Evolutionary conservation across 1,140 invertebrate species (phyloP), one percentile per base, ranked within the genome.

Genomic region (Hyles euphorbiae): DNA sequence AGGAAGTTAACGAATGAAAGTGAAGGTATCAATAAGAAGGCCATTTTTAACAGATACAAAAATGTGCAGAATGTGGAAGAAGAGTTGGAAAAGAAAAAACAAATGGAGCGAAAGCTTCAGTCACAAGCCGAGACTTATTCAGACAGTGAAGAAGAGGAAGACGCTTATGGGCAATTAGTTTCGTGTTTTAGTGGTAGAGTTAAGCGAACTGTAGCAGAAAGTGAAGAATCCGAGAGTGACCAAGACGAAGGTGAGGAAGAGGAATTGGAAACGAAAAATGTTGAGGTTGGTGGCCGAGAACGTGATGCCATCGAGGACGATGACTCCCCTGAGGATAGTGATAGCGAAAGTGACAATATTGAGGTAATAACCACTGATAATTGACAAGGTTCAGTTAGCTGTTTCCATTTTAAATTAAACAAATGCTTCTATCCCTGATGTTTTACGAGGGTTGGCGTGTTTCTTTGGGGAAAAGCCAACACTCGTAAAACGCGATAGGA

Each of bases 141-240:
- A 1, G 88, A 90, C 10, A 89, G 88, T 74, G 76, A 91, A 34
- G 91, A 91, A 60, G 87, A 90, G 53, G 87, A 90, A 60, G 85
- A 93, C 88, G 81, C 88, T 9, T 78, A 91, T 66, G 82, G 87
- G 53, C 81, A 90, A 53, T 80, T 94, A 56, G 70, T 92, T 34
- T 89, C 90, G 1, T 91, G 91, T 58, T 92, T 94, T 73, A 75
- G 59, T 59, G 53, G 58, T 10, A 71, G 58, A 36, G 67, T 72
- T 5, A 63, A 63, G 2, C 70, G 65, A 4, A 52, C 58, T 51
- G 63, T 68, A 45, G 72, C 65, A 36, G 67, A 78, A 5, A 78
- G 74, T 71, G 76, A 89, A 32, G 80, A 82, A 49, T 74, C 78
- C 11, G 73, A 80, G 7, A 60, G 55, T 62, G 65, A 67, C 22